Percentiles rank a stretch among this genome's conserved stretches.
These are phyloP conservation scores for Holacanthella duospinosa DNA, from an alignment of 2,888 invertebrate species.

Conservation along the genomic window DNA sequence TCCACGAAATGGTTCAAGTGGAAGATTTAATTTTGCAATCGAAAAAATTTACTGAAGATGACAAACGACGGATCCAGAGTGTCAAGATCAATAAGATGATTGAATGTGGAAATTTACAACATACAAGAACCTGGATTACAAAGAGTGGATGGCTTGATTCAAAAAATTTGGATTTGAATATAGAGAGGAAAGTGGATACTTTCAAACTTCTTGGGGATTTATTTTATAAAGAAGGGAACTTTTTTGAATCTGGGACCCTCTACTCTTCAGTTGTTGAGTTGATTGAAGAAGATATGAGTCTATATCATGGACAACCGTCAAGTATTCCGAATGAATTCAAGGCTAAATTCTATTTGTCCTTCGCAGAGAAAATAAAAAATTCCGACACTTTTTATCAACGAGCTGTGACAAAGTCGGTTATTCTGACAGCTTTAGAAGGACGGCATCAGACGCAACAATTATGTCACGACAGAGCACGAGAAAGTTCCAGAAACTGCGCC, in stretches of 20 bases:
- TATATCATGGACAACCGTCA: background rate
- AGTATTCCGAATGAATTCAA: background rate
- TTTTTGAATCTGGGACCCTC: background rate
- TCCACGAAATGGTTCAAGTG: background rate
- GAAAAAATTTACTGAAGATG: background rate
- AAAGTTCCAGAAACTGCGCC: background rate
- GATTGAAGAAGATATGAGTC: background rate
- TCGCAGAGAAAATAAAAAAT: slow-evolving; percentile 7
- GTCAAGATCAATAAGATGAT: slow-evolving; percentile 10
- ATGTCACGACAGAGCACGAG: background rate
- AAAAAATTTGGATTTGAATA: background rate
- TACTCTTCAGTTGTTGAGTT: background rate
- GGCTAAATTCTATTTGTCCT: slow-evolving; percentile 1
- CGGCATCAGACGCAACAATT: background rate
- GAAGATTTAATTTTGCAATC: background rate
- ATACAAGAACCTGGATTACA: slow-evolving; percentile 17
- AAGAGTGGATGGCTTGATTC: background rate
- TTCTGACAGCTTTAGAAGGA: background rate
- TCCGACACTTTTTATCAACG: slow-evolving; percentile 2
- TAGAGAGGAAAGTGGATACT: background rate
- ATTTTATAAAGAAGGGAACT: slow-evolving; percentile 1
- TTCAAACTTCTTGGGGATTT: slow-evolving; percentile 14
- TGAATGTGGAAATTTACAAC: slow-evolving; percentile 16
- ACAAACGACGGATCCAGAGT: background rate
- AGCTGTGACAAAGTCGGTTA: background rate